Evolutionary conservation across 2,888 invertebrate species (phyloP), one percentile per base, ranked within the genome.

Genomic region (Lasioglossum lativentre): DNA sequence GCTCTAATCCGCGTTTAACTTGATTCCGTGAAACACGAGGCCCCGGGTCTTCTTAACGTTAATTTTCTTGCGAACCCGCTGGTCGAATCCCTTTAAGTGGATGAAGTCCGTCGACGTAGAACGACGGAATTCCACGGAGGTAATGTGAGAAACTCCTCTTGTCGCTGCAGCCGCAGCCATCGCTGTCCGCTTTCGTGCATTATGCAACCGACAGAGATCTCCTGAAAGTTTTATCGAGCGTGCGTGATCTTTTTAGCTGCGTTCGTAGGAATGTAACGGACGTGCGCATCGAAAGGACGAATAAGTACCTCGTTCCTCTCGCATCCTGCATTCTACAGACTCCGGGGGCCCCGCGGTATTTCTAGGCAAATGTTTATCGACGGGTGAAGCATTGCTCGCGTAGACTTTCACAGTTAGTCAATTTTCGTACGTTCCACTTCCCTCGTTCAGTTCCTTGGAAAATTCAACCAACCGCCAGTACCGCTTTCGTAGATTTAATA

Each of bases 171-270:
- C 81, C 82, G 77, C 56, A 47, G 76, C 66, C 59, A 30, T 63
- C 30, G 66, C 83, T 82, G 84, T 75, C 81, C 68, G 77, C 82
- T 88, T 85, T 78, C 77, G 81, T 88, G 83, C 86, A 90, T 89
- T 90, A 89, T 90, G 90, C 88, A 89, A 90, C 85, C 88, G 78
- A 80, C 86, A 88, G 88, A 82, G 90, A 82, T 83, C 75, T 74
- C 68, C 66, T 86, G 88, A 88, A 89, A 89, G 90, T 89, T 89
- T 89, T 89, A 89, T 89, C 90, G 86, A 89, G 84, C 86, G 88
- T 88, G 85, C 82, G 83, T 81, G 90, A 89, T 88, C 86, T 90
- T 85, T 52, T 78, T 72, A 80, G 84, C 84, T 71, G 75, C 78
- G 78, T 40, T 45, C 75, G 71, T 82, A 78, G 74, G 85, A 89